Conservation (phyloP, 2,113 vertebrate species). For the Urocitellus parryii region DNA sequence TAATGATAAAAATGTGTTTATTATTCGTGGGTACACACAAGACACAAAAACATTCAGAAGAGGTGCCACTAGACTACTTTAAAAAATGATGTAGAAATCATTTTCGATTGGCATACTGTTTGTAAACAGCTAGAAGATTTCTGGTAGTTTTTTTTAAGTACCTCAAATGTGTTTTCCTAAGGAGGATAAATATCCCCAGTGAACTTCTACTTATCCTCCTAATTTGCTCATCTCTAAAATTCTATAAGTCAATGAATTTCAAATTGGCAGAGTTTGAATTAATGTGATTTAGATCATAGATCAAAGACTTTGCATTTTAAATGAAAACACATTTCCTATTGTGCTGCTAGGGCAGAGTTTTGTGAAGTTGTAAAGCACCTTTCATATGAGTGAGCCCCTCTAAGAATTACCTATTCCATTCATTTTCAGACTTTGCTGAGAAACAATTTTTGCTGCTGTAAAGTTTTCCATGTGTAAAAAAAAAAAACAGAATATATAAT, state of each 20-base stretch:
- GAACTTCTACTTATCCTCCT: conserved; percentile 74
- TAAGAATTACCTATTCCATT: conserved; percentile 52
- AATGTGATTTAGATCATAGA: conserved; percentile 78
- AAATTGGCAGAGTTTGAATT: conserved; percentile 78
- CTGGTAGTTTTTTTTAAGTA: conserved; percentile 16
- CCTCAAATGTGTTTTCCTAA: conserved; percentile 67
- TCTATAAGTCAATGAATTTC: conserved; percentile 79
- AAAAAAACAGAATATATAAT: background rate
- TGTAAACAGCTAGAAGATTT: conserved; percentile 63
- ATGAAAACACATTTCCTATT: conserved; percentile 70
- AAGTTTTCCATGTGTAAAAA: conserved; percentile 16
- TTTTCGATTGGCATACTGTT: conserved; percentile 46
- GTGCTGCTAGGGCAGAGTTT: conserved; percentile 44
- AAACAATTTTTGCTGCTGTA: background rate
- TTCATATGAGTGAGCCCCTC: conserved; percentile 52
- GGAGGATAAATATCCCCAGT: conserved; percentile 73
- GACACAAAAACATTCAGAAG: background rate
- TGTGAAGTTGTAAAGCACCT: conserved; percentile 44
- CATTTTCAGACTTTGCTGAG: conserved; percentile 50
- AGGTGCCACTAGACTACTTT: background rate
- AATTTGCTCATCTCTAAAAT: conserved; percentile 78
- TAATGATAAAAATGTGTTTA: conserved; percentile 31
- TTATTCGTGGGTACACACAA: conserved; percentile 27
- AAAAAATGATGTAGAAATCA: conserved; percentile 49
- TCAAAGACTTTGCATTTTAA: conserved; percentile 80